Evolutionary conservation across 2,888 invertebrate species (phyloP), one percentile per base, ranked within the genome.

Genomic region (Globia sparganii): DNA sequence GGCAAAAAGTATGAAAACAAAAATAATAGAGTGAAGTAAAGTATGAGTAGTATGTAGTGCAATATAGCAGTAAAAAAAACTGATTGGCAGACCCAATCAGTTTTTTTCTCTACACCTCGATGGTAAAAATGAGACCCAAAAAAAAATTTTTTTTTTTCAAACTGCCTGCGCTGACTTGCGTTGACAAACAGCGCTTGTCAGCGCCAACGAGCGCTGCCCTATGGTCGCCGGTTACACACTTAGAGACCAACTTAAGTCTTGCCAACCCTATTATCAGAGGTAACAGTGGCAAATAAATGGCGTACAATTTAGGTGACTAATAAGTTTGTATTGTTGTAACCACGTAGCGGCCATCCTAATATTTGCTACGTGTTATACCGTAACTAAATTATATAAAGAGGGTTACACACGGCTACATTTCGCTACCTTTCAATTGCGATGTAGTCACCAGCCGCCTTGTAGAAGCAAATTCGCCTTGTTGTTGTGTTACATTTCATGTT

Each of bases 291-390:
- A 80, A 87, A 87, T 86, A 91, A 91, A 92, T 88, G 87, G 82
- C 70, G 67, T 46, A 76, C 87, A 89, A 90, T 91, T 91, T 89
- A 87, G 84, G 81, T 84, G 85, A 89, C 88, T 91, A 90, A 91
- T 91, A 90, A 90, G 87, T 91, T 90, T 84, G 82, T 76, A 78
- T 85, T 87, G 86, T 87, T 88, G 67, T 72, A 53, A 43, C 64
- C 67, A 65, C 58, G 31, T 59, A 62, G 73, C n/a, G 71, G 83
- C 66, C 61, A 88, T 92, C 88, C 90, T 90, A 87, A 87, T 88
- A 88, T 88, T 90, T 85, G 77, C 73, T 77, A 79, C 81, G 78
- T 87, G 86, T 68, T 77, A 61, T 59, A 46, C 34, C 5, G 9
- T 46, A 25, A 49, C 40, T n/a, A 56, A 49, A 13, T 34, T 34